Evolutionary conservation across 2,797 vertebrate species (phyloP), one percentile per base, ranked within the genome.

Genomic region (Acrossocheilus fasciatus): DNA sequence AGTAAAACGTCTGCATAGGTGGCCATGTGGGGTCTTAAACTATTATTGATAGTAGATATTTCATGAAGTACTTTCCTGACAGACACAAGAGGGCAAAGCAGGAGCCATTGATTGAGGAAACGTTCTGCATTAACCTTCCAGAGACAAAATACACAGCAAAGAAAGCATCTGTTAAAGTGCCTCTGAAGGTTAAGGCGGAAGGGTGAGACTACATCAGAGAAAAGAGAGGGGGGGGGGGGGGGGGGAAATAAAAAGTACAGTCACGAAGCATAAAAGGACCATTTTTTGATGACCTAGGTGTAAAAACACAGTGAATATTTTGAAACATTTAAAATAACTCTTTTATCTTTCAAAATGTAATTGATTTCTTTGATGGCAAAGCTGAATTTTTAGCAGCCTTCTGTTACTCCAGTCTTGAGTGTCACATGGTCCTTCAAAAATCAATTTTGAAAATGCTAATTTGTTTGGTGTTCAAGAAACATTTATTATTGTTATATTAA

Each of bases 1-100:
- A 70, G 86, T 86, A 52, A 30, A 85, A 89, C 87, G 87, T 76
- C 81, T 83, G 85, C 73, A 90, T 88, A 83, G 83, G 87, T 87
- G 90, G 87, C 80, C 84, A 89, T 72, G 1, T 54, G 50, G 76
- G 64, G 79, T 50, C 34, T 17, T 79, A 39, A 83, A 70, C 88
- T 81, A 89, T 72, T 80, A 86, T 70, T 74, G 30, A 82, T 81
- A 79, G 76, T 66, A 54, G 69, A 81, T 83, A 66, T 87, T 83
- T 84, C 84, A 68, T 74, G 50, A 72, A 73, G 50, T 45, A 74
- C 80, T 78, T 64, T 66, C 76, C 41, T 45, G 75, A 80, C 47
- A 78, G 70, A 83, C 80, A 62, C 68, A 83, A 78, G 26, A 79
- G 59, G 75, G 84, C 79, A 34, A 57, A 82, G 74, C 70, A 74